Percentiles rank a stretch among this genome's conserved stretches.
phyloP scores from a whole-genome alignment of 2,797 vertebrate species.

The Ceyx erithaca region DNA sequence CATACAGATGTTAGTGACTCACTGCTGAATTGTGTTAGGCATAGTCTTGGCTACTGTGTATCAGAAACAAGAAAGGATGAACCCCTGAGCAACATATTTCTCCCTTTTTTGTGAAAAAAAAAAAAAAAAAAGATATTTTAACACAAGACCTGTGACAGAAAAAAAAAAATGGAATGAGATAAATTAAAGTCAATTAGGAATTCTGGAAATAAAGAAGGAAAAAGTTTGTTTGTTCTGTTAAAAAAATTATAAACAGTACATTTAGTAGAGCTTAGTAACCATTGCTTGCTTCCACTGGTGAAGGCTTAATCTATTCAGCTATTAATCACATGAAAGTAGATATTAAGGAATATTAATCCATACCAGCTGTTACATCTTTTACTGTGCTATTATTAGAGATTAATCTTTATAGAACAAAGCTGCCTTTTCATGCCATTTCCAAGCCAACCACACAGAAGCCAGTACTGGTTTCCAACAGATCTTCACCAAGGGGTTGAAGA shows the following conservation, averaged over 20 bases:
- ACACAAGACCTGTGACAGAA: neutral
- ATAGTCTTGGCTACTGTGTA: neutral
- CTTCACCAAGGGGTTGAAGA: neutral
- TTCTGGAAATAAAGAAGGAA: neutral
- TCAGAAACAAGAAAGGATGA: neutral
- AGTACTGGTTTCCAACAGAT: neutral
- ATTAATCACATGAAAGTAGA: constrained; percentile 90
- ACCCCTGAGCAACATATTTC: neutral
- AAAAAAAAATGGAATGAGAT: neutral
- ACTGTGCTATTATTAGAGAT: constrained; percentile 85
- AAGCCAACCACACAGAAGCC: constrained; percentile 28
- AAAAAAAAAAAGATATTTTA: neutral
- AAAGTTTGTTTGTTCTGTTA: neutral
- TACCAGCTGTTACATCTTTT: constrained; percentile 76
- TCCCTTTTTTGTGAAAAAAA: neutral
- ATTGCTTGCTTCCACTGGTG: constrained; percentile 25
- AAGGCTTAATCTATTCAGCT: constrained; percentile 75
- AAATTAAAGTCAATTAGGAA: neutral
- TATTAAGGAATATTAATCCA: constrained; percentile 84
- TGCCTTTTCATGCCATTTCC: constrained; percentile 67
- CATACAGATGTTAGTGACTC: neutral
- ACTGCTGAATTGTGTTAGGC: neutral
- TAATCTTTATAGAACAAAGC: constrained; percentile 75
- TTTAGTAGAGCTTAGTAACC: constrained; percentile 45
- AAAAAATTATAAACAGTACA: neutral